phyloP scores from a whole-genome alignment of 2,888 invertebrate genomes.

The Synergus itoensis region DNA sequence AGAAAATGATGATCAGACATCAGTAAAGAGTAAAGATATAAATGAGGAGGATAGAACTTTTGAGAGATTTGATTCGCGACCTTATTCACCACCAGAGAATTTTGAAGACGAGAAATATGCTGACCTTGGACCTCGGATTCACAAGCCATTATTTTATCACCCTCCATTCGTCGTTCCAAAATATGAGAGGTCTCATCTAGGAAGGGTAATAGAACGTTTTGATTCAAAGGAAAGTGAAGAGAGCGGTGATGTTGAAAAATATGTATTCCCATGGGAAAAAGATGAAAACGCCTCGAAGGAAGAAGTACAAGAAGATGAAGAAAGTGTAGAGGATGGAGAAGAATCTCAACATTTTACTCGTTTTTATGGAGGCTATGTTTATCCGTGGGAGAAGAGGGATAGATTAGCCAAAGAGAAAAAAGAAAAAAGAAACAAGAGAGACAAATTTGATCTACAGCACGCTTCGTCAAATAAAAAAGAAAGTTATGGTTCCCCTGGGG shows the following conservation, averaged over 20 bases:
- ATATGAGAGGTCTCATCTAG: conserved; percentile 53
- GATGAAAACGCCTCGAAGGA: conserved; percentile 56
- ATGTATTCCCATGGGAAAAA: conserved; percentile 69
- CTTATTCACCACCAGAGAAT: conserved; percentile 70
- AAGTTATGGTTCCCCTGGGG: background rate
- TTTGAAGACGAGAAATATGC: conserved; percentile 68
- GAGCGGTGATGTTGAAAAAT: conserved; percentile 57
- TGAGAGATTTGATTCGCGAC: conserved; percentile 62
- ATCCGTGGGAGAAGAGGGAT: conserved; percentile 73
- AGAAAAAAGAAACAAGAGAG: conserved; percentile 55
- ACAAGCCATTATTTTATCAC: conserved; percentile 71
- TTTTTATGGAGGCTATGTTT: conserved; percentile 64
- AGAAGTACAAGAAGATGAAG: conserved; percentile 56
- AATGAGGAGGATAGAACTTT: conserved; percentile 60
- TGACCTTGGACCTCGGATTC: conserved; percentile 69
- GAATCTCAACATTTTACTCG: conserved; percentile 54
- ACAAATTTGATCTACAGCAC: background rate
- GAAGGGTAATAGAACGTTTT: conserved; percentile 44
- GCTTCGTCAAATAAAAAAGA: no score
- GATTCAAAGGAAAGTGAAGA: conserved; percentile 50
- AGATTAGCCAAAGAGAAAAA: conserved; percentile 61
- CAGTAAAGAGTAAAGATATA: conserved; percentile 45
- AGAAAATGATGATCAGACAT: conserved; percentile 44
- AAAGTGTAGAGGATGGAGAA: conserved; percentile 44
- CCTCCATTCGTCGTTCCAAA: conserved; percentile 63